Percentiles rank a stretch among this genome's conserved stretches.
These are phyloP conservation scores for Pentalonia nigronervosa DNA, from an alignment of 1,140 invertebrate species.

Conservation along the genomic window DNA sequence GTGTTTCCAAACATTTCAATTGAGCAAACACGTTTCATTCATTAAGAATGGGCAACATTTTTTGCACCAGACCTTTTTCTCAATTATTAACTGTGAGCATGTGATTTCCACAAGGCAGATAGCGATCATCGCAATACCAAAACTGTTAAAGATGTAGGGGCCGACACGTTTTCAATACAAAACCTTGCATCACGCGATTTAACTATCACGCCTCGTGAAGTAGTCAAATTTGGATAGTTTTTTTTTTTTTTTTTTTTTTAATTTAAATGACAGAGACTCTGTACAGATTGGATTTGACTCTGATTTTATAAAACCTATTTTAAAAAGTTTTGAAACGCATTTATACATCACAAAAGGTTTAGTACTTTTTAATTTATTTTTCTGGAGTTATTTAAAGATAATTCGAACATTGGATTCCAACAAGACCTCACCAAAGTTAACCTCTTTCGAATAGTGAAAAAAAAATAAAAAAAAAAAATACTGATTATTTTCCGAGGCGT, in stretches of 20 bases:
- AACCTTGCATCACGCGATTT: neutral
- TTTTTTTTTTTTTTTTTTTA: neutral
- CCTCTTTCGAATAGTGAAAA: too few species aligned
- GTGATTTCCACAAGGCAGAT: neutral
- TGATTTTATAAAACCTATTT: too few species aligned
- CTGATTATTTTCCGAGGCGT: too few species aligned
- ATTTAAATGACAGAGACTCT: neutral
- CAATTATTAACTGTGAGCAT: neutral
- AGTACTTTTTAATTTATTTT: too few species aligned
- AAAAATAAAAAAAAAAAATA: too few species aligned
- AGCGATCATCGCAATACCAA: neutral
- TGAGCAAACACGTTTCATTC: neutral
- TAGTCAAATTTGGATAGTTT: neutral
- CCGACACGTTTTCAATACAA: neutral
- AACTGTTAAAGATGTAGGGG: neutral
- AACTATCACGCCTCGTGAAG: neutral
- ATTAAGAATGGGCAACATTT: neutral
- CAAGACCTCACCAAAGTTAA: too few species aligned
- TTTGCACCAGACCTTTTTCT: neutral
- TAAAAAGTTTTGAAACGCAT: too few species aligned
- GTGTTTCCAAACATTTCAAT: neutral
- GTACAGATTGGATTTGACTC: neutral
- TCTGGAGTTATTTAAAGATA: neutral
- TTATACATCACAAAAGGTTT: too few species aligned
- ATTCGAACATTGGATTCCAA: too few species aligned